Base-by-base conservation (phyloP, 1,140 invertebrate species). In the Sinella curviseta region DNA sequence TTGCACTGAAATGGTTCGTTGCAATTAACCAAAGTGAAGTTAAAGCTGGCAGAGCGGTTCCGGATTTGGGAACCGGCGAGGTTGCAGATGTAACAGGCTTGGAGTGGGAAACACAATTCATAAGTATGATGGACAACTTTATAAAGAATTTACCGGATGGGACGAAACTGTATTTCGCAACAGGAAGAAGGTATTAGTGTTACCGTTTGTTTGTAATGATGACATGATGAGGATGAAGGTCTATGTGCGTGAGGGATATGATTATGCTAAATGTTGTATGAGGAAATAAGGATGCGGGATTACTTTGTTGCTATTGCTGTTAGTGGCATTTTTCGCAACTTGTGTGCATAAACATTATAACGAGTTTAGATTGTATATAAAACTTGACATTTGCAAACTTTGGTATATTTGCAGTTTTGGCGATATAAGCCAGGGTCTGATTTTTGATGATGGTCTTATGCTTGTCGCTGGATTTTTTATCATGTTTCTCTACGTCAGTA, bases 401-500 rank as follows among this genome's bases (percentile, higher is more conserved):
- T n/a, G 3, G 12, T 60, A 17, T 60, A 3, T 14, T 17, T 80
- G 36, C 78, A 88, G 87, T 78, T 88, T 86, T 60, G 79, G 86
- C 2, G 88, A 88, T 48, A 83, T 86, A 28, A 67, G 88, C 8
- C 84, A 86, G 16, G 82, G 87, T 36, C 86, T 88, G 12, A 74
- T 91, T 3, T 85, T 88, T 35, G 89, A 86, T 57, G 90, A 91
- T 80, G 86, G 90, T 60, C 87, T 85, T 0, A 85, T 89, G 24
- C 85, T 91, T 0, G 87, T 87, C 17, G 87, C 87, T 36, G 90
- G 90, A 12, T 87, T 90, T 76, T 87, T 86, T 1, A 84, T 90
- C 17, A 88, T 91, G 30, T 87, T 89, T 60, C 81, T 89, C 39
- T 91, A 89, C 84, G 88, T 91, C 4, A 87, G 88, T 70, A 83